phyloP scores from a whole-genome alignment of 1,140 invertebrate genomes.

The Zaprionus vittiger region DNA sequence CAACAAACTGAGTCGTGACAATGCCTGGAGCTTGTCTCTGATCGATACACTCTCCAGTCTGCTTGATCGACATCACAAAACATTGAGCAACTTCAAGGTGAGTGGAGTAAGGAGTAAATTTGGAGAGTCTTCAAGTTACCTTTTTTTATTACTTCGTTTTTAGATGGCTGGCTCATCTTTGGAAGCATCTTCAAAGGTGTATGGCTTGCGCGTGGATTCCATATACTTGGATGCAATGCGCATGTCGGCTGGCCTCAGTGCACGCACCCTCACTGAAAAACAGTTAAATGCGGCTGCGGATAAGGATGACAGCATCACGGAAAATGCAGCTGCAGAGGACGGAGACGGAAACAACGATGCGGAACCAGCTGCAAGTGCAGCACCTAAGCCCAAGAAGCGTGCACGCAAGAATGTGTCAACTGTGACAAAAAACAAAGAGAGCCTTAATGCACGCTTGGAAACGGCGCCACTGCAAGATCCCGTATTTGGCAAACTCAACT shows the following conservation, averaged over 20 bases:
- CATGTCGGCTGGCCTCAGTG: constrained; percentile 86
- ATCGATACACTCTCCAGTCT: constrained; percentile 90
- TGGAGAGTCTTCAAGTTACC: background rate
- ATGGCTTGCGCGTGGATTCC: constrained; percentile 89
- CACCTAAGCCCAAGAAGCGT: constrained; percentile 68
- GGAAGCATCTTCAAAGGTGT: constrained; percentile 91
- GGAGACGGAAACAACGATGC: constrained; percentile 29
- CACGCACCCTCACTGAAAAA: constrained; percentile 64
- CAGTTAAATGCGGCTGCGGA: constrained; percentile 63
- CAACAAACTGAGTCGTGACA: constrained; percentile 89
- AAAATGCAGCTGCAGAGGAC: constrained; percentile 8
- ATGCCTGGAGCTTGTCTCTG: constrained; percentile 90
- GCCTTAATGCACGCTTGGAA: constrained; percentile 75
- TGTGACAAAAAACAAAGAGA: constrained; percentile 84
- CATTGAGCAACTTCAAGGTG: constrained; percentile 88
- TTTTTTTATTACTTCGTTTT: background rate
- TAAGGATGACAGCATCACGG: constrained; percentile 63
- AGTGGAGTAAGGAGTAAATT: background rate
- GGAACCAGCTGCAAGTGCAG: constrained; percentile 15
- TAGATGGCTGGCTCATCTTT: constrained; percentile 88
- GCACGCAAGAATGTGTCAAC: constrained; percentile 77
- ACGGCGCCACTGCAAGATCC: constrained; percentile 79
- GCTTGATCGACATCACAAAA: constrained; percentile 87
- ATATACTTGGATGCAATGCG: constrained; percentile 89
- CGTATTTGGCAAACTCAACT: constrained; percentile 81